These are phyloP conservation scores for Turnix velox DNA, from an alignment of 2,113 vertebrate species.

Conservation along the genomic window DNA sequence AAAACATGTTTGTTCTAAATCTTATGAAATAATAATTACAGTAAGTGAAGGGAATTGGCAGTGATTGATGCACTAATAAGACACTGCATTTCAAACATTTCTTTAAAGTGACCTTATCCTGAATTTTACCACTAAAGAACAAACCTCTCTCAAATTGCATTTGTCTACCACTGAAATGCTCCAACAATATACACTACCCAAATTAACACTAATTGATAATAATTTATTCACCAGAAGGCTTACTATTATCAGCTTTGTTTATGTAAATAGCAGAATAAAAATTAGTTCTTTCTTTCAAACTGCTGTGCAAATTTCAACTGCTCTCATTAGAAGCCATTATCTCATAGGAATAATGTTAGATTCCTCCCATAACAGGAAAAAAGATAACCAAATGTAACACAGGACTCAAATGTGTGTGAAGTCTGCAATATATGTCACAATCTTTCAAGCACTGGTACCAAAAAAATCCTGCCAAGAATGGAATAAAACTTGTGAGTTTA, in stretches of 20 bases:
- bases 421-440: not conserved
- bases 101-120: slow-evolving; percentile 35
- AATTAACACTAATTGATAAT: slow-evolving; percentile 45
- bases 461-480: not conserved
- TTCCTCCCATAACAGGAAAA: not conserved
- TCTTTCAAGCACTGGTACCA: not conserved
- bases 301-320: slow-evolving; percentile 1
- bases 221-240: slow-evolving; percentile 33
- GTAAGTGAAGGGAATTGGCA: slow-evolving; percentile 63
- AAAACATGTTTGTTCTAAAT: slow-evolving; percentile 11
- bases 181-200: not conserved
- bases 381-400: not conserved
- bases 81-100: slow-evolving; percentile 33
- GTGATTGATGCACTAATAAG: slow-evolving; percentile 31
- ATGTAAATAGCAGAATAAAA: slow-evolving; percentile 1
- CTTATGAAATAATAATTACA: slow-evolving; percentile 54
- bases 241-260: slow-evolving; percentile 26
- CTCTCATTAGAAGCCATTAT: not conserved
- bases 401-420: not conserved
- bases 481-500: not conserved
- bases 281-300: not conserved
- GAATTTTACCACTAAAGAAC: slow-evolving; percentile 49
- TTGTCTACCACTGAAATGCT: not conserved
- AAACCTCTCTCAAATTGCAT: slow-evolving; percentile 42
- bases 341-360: not conserved